phyloP scores from a whole-genome alignment of 2,797 vertebrate genomes.

The Arnoldichthys spilopterus region DNA sequence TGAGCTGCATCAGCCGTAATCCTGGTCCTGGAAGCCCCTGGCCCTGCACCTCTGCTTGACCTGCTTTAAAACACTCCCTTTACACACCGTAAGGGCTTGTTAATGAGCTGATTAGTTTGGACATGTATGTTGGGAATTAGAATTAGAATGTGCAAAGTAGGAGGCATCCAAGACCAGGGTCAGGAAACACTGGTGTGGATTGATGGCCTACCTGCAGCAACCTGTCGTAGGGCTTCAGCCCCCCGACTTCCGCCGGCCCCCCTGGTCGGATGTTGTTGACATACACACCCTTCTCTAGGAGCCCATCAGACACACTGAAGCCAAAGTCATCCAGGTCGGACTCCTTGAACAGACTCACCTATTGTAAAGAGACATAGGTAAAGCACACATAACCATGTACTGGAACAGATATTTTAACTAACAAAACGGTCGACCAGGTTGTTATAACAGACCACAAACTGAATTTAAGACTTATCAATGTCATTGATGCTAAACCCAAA shows the following conservation, averaged over 20 bases:
- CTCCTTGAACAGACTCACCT: slow-evolving; percentile 88
- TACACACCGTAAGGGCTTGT: too few species aligned
- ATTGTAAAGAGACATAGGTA: slow-evolving; percentile 12
- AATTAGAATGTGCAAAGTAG: too few species aligned
- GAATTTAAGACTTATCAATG: not conserved
- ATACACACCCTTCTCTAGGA: slow-evolving; percentile 95
- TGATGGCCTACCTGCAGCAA: slow-evolving; percentile 86
- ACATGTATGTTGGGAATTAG: too few species aligned
- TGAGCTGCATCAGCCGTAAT: too few species aligned
- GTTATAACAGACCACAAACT: not conserved
- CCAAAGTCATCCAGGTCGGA: slow-evolving; percentile 93
- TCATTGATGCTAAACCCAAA: not conserved
- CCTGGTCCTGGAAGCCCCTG: too few species aligned
- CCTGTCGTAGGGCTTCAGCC: slow-evolving; percentile 90
- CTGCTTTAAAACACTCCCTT: too few species aligned
- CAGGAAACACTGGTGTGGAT: too few species aligned
- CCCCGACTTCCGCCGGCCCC: slow-evolving; percentile 89
- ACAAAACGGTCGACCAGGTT: too few species aligned
- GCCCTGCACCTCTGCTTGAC: too few species aligned
- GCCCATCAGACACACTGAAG: slow-evolving; percentile 95
- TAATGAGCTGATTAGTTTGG: too few species aligned
- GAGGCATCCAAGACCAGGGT: too few species aligned
- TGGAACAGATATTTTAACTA: not conserved
- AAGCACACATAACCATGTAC: too few species aligned
- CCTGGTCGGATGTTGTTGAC: slow-evolving; percentile 92